Conservation (phyloP, 2,888 invertebrate species). For the Eudasyphora cyanicolor region DNA sequence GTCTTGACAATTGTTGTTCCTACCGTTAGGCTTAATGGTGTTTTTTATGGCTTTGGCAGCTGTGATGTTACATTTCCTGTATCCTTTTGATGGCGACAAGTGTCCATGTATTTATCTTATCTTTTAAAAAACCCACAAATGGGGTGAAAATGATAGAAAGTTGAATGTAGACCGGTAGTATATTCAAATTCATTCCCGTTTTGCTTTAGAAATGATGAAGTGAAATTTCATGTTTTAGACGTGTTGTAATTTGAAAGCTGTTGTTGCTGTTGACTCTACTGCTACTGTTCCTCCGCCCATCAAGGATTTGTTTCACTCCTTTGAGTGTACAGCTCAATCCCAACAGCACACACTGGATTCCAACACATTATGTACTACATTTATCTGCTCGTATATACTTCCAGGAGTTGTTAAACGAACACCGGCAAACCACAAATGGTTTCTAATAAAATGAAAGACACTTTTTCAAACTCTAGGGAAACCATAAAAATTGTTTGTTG, state of each 20-base stretch:
- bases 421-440: not conserved
- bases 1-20: not conserved
- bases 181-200: not conserved
- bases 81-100: too few species aligned
- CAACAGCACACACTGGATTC: not conserved
- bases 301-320: not conserved
- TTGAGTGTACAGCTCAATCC: not conserved
- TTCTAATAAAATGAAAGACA: not conserved
- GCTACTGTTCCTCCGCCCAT: not conserved
- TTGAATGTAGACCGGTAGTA: not conserved
- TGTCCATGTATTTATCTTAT: not conserved
- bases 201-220: not conserved
- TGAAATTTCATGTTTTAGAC: conserved; percentile 9
- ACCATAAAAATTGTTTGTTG: not conserved
- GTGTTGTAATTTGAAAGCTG: not conserved
- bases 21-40: not conserved
- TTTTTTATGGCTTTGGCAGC: not conserved
- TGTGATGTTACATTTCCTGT: too few species aligned
- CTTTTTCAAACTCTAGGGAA: not conserved
- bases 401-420: not conserved
- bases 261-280: not conserved
- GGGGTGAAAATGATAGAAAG: not conserved
- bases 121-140: not conserved
- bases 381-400: not conserved
- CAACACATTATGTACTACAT: not conserved